These are phyloP conservation scores for Goniozus legneri DNA, from an alignment of 1,140 invertebrate genomes.

Conservation along the genomic window DNA sequence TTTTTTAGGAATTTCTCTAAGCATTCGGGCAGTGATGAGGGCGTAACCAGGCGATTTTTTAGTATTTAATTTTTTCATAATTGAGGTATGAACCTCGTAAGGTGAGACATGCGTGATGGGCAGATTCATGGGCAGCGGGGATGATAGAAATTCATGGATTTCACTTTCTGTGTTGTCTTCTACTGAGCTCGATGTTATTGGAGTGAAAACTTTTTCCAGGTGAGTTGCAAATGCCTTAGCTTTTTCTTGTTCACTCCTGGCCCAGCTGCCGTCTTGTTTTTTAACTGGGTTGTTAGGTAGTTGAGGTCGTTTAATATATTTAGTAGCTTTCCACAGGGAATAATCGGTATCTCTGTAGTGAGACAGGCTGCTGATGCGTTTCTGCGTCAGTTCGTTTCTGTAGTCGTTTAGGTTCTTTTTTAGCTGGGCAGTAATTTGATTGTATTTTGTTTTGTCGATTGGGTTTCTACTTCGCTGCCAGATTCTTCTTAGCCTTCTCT, in stretches of 20 bases:
- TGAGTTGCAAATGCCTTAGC: neutral
- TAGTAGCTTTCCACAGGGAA: slow-evolving; percentile 20
- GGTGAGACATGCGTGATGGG: too few relatives aligned
- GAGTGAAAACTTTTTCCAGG: neutral
- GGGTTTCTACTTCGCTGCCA: too few relatives aligned
- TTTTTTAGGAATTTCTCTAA: slow-evolving; percentile 27
- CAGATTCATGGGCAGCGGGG: too few relatives aligned
- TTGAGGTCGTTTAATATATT: slow-evolving; percentile 12
- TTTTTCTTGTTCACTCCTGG: slow-evolving; percentile 6
- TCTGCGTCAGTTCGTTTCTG: slow-evolving; percentile 14
- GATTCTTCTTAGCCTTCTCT: too few relatives aligned
- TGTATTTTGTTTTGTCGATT: too few relatives aligned
- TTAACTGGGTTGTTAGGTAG: slow-evolving; percentile 11
- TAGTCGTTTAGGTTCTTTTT: slow-evolving; percentile 10
- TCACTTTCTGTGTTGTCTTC: neutral
- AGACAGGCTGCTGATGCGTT: slow-evolving; percentile 9
- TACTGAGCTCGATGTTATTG: neutral
- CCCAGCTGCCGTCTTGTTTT: slow-evolving; percentile 12
- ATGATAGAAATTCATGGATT: too few relatives aligned
- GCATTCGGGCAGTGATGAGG: slow-evolving; percentile 17
- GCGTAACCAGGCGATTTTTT: slow-evolving; percentile 33
- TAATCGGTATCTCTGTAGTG: slow-evolving; percentile 9
- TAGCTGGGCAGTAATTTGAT: too few relatives aligned
- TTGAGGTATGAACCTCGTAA: too few relatives aligned
- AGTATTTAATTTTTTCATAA: slow-evolving; percentile 8